A percentile compares a stretch with the other conserved stretches of the same genome.
Conservation (phyloP, 37 sponge, comb jelly and placozoan genomes). For the Agelas oroides region DNA sequence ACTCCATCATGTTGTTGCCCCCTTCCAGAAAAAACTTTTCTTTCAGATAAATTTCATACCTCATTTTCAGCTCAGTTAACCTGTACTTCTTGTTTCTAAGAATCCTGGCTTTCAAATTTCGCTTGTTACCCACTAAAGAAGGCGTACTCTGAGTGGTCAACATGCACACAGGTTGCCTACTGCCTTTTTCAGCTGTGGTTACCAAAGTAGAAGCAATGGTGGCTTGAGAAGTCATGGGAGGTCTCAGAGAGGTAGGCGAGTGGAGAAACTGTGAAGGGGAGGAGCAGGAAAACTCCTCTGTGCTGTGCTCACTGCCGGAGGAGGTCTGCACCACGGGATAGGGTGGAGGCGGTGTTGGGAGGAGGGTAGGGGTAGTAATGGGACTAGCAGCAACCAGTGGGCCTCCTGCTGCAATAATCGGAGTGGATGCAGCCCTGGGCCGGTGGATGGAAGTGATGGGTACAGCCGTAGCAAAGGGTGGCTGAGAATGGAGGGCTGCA, state of each 20-base stretch:
- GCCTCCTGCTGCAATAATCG: too few species aligned
- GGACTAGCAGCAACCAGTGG: slow-evolving; percentile 8
- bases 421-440: background rate
- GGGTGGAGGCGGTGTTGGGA: slow-evolving; percentile 47
- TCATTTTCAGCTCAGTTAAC: slow-evolving; percentile 41
- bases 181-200: background rate
- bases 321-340: slow-evolving; percentile 9
- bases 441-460: background rate
- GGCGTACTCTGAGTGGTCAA: too few species aligned
- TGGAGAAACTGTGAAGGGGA: slow-evolving; percentile 79
- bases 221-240: slow-evolving; percentile 1
- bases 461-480: background rate
- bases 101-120: slow-evolving; percentile 25
- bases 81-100: slow-evolving; percentile 18
- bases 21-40: slow-evolving; percentile 92
- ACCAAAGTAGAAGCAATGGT: background rate
- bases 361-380: background rate
- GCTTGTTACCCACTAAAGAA: background rate
- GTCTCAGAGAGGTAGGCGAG: slow-evolving; percentile 40
- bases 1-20: slow-evolving; percentile 90
- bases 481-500: background rate
- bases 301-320: background rate
- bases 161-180: slow-evolving; percentile 16
- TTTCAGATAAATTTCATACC: slow-evolving; percentile 58
- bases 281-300: slow-evolving; percentile 38